phyloP scores from a whole-genome alignment of 37 sponge, comb jelly and placozoan species.

The Diacarnus erythraeanus region DNA sequence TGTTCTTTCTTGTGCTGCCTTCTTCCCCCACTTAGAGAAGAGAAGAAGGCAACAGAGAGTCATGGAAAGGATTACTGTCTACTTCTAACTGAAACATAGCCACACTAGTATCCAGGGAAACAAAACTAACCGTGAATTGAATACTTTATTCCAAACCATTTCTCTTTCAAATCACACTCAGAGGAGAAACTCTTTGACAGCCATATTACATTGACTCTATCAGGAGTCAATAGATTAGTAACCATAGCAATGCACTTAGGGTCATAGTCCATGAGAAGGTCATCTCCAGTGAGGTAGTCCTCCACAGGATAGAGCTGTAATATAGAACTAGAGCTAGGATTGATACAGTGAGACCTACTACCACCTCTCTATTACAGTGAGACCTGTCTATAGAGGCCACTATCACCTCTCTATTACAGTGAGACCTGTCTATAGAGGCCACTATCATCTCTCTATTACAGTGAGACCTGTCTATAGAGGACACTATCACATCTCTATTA shows the following conservation, averaged over 20 bases:
- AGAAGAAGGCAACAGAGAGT: no score
- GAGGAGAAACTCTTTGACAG: slow-evolving; percentile 15
- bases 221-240: slow-evolving; percentile 23
- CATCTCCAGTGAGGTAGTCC: slow-evolving; percentile 68
- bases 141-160: slow-evolving; percentile 66
- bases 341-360: neutral
- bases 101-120: neutral
- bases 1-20: no score
- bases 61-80: no score
- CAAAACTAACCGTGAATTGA: slow-evolving; percentile 39
- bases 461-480: no score
- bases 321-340: neutral
- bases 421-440: no score
- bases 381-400: no score
- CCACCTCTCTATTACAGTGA: neutral
- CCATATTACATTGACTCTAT: slow-evolving; percentile 31
- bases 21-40: no score
- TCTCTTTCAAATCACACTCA: slow-evolving; percentile 38
- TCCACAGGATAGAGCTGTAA: slow-evolving; percentile 55
- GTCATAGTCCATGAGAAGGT: slow-evolving; percentile 62
- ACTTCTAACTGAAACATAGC: neutral
- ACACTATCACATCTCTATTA: no score
- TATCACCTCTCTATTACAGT: no score
- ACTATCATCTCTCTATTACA: no score
- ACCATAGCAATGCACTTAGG: slow-evolving; percentile 45